A percentile compares a stretch with the other conserved stretches of the same genome.
phyloP scores from a whole-genome alignment of 1,140 invertebrate species.

The Oryctes rhinoceros region DNA sequence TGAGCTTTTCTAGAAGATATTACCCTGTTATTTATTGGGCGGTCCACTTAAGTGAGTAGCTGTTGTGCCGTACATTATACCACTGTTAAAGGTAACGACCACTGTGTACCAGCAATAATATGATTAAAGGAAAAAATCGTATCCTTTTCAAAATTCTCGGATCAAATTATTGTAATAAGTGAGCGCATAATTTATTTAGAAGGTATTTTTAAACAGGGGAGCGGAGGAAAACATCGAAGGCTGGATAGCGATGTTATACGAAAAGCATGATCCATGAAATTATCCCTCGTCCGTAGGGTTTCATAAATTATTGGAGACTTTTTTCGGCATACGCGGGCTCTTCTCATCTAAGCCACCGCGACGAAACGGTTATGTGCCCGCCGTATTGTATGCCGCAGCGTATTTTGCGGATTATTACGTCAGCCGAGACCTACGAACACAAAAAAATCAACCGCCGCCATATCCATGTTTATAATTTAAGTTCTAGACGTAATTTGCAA shows the following conservation, averaged over 20 bases:
- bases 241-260: neutral
- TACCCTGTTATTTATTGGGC: neutral
- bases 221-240: neutral
- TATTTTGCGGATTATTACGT: conserved; percentile 28
- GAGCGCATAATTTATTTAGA: neutral
- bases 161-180: conserved; percentile 24
- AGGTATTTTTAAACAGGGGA: conserved; percentile 12
- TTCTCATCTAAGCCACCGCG: conserved; percentile 9
- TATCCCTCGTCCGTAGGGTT: conserved; percentile 18
- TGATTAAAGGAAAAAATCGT: conserved; percentile 2
- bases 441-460: conserved; percentile 21
- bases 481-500: conserved; percentile 34
- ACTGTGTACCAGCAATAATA: neutral
- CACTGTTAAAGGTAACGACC: neutral
- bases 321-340: neutral
- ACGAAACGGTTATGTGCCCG: neutral
- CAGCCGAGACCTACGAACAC: conserved; percentile 21
- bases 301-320: conserved; percentile 30
- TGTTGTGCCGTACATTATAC: neutral
- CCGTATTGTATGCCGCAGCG: neutral
- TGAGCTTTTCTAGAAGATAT: neutral
- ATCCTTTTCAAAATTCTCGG: neutral
- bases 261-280: conserved; percentile 31
- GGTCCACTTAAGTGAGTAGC: too few species aligned
- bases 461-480: conserved; percentile 34